Base-by-base conservation (phyloP, 2,888 invertebrate genomes). In the Macrosoma leucophasiata region DNA sequence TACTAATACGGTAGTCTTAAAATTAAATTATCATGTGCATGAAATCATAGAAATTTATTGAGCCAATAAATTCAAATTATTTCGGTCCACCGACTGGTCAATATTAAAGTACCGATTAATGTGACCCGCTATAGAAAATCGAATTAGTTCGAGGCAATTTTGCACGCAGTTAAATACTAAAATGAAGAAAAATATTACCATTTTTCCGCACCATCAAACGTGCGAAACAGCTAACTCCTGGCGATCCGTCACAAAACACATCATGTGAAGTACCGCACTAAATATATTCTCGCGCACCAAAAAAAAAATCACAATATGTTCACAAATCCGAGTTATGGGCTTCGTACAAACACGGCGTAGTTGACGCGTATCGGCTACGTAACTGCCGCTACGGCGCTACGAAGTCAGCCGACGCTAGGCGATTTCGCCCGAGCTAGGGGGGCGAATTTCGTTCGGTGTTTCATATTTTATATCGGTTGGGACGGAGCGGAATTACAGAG, bases 391-490 rank as follows among this genome's bases (percentile, higher is more conserved):
- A 70, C 76, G 77, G 55, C 67, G 70, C 43, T 51, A 58, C 79
- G 78, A 62, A 60, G 39, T 41, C 46, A 11, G 27, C 42, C 79
- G 79, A 68, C 52, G 35, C 36, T 22, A 26, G 36, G 64, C 79
- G 79, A 77, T 38, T 39, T 10, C 14, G 25, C 23, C 40, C 58
- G 59, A 58, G 62, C 61, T 65, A 53, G 62, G 65, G 65, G 60
- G 52, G 67, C 59, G 68, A 74, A 73, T 72, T 79, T 69, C 55
- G 78, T 73, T 66, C 79, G 69, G 75, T 74, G 77, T 79, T 82
- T 82, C 82, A 82, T 81, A 82, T 82, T 82, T 82, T 81, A 82
- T 81, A 81, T 74, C 71, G 75, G 69, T 67, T 52, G 73, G 74
- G 70, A 67, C 67, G 67, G 53, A 63, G 65, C 70, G 72, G 73